Base-by-base conservation (phyloP, 2,113 vertebrate species). In the Toxotes chatareus region DNA sequence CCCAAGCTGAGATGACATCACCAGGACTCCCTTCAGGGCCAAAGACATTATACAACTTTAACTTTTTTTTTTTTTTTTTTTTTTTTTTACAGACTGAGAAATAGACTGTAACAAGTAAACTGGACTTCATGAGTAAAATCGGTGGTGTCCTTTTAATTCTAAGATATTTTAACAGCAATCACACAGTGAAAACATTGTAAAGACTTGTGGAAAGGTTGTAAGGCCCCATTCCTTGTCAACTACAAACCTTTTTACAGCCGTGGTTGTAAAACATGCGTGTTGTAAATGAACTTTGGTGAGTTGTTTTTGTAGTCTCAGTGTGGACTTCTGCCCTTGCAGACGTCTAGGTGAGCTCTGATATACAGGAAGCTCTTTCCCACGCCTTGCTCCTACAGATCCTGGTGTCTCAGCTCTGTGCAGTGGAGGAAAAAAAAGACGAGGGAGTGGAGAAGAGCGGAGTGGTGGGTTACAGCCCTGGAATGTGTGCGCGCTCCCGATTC, bases 381-480 rank as follows among this genome's bases (percentile, higher is more conserved):
- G 89, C 80, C 76, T 86, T 83, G 82, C 80, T 70, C 69, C 49
- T 40, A 5, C 69, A 64, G 59, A 56, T 88, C 74, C 42, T 59
- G 65, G 53, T 73, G 86, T 76, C 19, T 86, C 72, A 19, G 51
- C 34, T 10, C 67, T 23, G 60, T 19, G 73, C 85, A 10, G 67
- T 62, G 67, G 57, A 73, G 56, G 12, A 66, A 83, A 71, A 71
- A 82, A 86, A 64, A 83, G 84, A 80, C 34, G 71, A 57, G 21
- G 17, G 44, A 10, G 76, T 2, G 62, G 70, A 42, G 88, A 21
- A 13, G 55, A 14, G 80, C 2, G 56, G 73, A 46, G 88, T 82
- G 88, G 90, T 76, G 92, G 91, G 93, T 86, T 89, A 82, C 83
- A 86, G 89, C 83, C 83, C 86, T 88, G 95, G 95, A 95, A 96